These are phyloP conservation scores for Cecropterus lyciades DNA, from an alignment of 1,140 invertebrate genomes.

Conservation along the genomic window DNA sequence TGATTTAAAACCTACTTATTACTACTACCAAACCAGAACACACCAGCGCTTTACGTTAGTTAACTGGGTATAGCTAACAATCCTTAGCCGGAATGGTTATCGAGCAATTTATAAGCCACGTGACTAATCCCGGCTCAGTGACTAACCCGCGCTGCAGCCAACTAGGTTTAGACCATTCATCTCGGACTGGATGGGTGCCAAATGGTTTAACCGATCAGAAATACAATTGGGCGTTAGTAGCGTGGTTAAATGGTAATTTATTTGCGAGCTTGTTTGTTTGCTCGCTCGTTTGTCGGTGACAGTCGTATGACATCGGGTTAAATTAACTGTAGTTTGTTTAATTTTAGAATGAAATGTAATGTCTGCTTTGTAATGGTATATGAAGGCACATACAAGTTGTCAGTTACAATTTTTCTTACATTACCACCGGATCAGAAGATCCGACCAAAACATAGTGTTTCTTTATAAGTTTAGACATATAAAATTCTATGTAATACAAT, in stretches of 20 bases:
- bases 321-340: slow-evolving; percentile 7
- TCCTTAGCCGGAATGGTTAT: slow-evolving; percentile 29
- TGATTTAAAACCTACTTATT: no score
- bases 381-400: no score
- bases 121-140: slow-evolving; percentile 39
- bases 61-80: no score
- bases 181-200: slow-evolving; percentile 29
- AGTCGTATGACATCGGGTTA: slow-evolving; percentile 15
- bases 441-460: no score
- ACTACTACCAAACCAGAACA: no score
- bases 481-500: no score
- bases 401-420: no score
- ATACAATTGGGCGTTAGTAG: slow-evolving; percentile 36
- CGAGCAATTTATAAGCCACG: slow-evolving; percentile 37
- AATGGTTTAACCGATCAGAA: slow-evolving; percentile 36
- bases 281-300: slow-evolving; percentile 2
- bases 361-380: no score
- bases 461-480: no score
- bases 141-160: slow-evolving; percentile 37
- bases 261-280: slow-evolving; percentile 21
- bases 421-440: no score
- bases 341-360: not conserved
- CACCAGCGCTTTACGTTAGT: no score
- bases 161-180: slow-evolving; percentile 36
- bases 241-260: slow-evolving; percentile 32